These are phyloP conservation scores for Leuctra nigra DNA, from an alignment of 2,888 invertebrate genomes.

Conservation along the genomic window DNA sequence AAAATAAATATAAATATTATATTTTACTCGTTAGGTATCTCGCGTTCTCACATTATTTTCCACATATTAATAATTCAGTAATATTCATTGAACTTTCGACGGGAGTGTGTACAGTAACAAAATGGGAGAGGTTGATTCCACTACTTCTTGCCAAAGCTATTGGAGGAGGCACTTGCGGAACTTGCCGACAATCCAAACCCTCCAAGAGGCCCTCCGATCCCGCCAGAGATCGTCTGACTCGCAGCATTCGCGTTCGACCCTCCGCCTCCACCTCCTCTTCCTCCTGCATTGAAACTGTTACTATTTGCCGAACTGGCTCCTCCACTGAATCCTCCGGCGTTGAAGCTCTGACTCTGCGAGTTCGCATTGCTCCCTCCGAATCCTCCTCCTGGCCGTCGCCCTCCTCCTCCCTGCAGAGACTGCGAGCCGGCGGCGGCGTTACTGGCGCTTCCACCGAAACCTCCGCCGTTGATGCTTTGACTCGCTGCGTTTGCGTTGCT, in stretches of 20 bases:
- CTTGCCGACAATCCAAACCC: conserved; percentile 5
- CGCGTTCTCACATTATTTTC: background rate
- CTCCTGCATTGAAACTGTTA: conserved; percentile 6
- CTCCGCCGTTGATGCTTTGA: background rate
- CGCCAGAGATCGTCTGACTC: too few relatives aligned
- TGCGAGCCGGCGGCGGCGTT: background rate
- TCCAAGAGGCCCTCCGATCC: background rate
- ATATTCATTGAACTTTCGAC: background rate
- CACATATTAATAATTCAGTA: background rate
- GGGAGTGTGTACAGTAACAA: too few relatives aligned
- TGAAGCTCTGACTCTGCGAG: conserved; percentile 7
- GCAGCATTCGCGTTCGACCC: background rate
- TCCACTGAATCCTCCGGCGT: conserved; percentile 1
- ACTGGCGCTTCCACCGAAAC: background rate
- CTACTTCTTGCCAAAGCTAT: background rate
- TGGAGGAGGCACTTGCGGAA: conserved; percentile 2
- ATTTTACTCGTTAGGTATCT: too few relatives aligned
- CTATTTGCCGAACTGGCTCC: conserved; percentile 11
- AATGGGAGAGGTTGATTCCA: too few relatives aligned
- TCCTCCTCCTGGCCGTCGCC: background rate
- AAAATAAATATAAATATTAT: too few relatives aligned
- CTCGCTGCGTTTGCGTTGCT: too few relatives aligned
- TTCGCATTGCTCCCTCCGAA: background rate
- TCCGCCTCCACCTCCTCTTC: conserved; percentile 1
- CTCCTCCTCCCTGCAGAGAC: background rate